Evolutionary conservation across 2,797 vertebrate species (phyloP), one percentile per base, ranked within the genome.

Genomic region (Cheracebus regulus): DNA sequence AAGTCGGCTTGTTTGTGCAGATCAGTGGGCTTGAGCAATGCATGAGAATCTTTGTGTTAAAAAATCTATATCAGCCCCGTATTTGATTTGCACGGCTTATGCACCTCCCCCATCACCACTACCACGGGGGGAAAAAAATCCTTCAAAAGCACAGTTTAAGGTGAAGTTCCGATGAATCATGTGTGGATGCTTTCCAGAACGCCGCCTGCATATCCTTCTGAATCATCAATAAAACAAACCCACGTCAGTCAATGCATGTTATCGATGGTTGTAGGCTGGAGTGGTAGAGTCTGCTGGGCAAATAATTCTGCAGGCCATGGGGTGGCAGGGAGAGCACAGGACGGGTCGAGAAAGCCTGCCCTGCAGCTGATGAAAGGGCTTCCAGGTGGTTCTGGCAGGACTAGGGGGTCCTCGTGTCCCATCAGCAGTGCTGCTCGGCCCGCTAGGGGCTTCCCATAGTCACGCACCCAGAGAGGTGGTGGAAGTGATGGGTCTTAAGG

Each of bases 161-260:
- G 11, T 10, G 33, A 50, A 81, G 58, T 24, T 41, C 50, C 4
- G 39, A 55, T 82, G 92, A 97, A 7, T 93, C 96, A 75, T 9
- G 6, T 73, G 57, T 39, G 44, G 76, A 64, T 1, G 8, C 93
- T 64, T 75, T 90, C 79, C 91, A 61, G 52, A 93, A 57, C 20
- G n/a, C 88, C 46, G 6, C 95, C 70, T 64, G 20, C 61, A 58
- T 64, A 9, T 44, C 78, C 39, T 81, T 82, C 92, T 92, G 95
- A 97, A 76, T 96, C 96, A 93, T 92, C 95, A 57, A 20, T 64
- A 78, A 86, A 86, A 48, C 52, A 73, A 93, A 41, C 50, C 78
- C 13, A 14, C 13, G 44, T 48, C 83, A 80, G 90, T 55, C 36
- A 26, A 28, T 61, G 20, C 4, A 0, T 72, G 64, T 79, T 87